These are phyloP conservation scores for Virgularia gustaviana DNA, from an alignment of 92 coral and sea anemone species.

Conservation along the genomic window DNA sequence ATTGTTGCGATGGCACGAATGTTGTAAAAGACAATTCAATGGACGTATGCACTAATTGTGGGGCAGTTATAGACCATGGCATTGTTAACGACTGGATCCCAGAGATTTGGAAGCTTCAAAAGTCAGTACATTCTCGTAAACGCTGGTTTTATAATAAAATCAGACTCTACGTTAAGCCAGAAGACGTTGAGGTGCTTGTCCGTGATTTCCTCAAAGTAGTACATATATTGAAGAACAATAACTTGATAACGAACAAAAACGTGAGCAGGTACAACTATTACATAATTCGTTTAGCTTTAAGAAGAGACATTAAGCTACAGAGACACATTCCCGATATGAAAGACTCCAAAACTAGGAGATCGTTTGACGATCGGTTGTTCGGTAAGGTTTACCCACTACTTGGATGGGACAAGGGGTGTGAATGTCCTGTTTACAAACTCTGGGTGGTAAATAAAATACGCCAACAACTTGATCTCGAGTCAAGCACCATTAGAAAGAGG, in stretches of 20 bases:
- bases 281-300: neutral
- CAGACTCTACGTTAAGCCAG: too few species aligned
- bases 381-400: neutral
- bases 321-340: neutral
- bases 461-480: constrained; percentile 17
- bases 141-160: too few species aligned
- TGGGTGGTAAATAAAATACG: constrained; percentile 30
- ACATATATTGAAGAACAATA: neutral
- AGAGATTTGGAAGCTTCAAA: neutral
- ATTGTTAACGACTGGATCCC: too few species aligned
- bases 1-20: too few species aligned
- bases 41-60: too few species aligned
- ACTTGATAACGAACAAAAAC: neutral
- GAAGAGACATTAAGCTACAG: too few species aligned
- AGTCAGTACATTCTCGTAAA: neutral
- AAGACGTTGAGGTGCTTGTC: too few species aligned
- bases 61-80: too few species aligned
- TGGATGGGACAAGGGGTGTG: neutral
- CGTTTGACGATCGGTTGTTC: constrained; percentile 1
- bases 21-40: too few species aligned
- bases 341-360: neutral
- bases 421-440: neutral
- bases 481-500: too few species aligned
- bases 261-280: neutral
- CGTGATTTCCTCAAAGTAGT: too few species aligned